Base-by-base conservation (phyloP, 2,797 vertebrate genomes). In the Peromyscus nudipes region DNA sequence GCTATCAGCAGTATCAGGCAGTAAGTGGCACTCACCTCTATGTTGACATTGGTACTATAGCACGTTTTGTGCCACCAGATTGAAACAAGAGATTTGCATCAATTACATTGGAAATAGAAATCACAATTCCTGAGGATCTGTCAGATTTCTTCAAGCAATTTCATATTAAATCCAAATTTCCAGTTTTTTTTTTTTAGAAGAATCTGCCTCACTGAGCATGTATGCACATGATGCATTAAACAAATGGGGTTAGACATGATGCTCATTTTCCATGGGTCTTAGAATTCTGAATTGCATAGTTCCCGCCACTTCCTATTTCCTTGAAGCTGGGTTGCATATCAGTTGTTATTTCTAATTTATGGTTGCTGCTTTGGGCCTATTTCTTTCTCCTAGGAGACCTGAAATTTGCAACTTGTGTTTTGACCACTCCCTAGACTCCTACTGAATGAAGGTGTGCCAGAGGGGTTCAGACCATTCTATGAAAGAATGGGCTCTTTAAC, bases 141-240 rank as follows among this genome's bases (percentile, higher is more conserved):
- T 49, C 2, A 10, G 3, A 49, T 71, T 65, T 34, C 40, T 52
- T 55, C 75, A 57, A 75, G 16, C 40, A 23, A 49, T 57, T 90
- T 84, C 17, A 40, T 49, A 79, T n/a, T 62, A 89, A 91, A 60
- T 86, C 19, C 13, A 89, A 75, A 86, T 75, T 62, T 90, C 76
- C 7, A 89, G 8, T 2, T 43, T 14, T 93, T 29, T 90, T 65
- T 11, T 13, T 8, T 91, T 31, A 49, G 9, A 14, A 64, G 52
- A 52, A 62, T 16, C 1, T 55, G 23, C 6, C 17, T 9, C 1
- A n/a, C 13, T 23, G 10, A 62, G 40, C 16, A n/a, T 37, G 1
- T 34, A 13, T 52, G 11, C 73, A 16, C 27, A 77, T 0, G 19
- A 79, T 40, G 9, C n/a, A 21, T 65, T 43, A 37, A 73, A 55